Percentiles rank a stretch among this genome's conserved stretches.
These are phyloP conservation scores for Lutraria lutraria DNA, from an alignment of 2,888 invertebrate genomes.

Conservation along the genomic window DNA sequence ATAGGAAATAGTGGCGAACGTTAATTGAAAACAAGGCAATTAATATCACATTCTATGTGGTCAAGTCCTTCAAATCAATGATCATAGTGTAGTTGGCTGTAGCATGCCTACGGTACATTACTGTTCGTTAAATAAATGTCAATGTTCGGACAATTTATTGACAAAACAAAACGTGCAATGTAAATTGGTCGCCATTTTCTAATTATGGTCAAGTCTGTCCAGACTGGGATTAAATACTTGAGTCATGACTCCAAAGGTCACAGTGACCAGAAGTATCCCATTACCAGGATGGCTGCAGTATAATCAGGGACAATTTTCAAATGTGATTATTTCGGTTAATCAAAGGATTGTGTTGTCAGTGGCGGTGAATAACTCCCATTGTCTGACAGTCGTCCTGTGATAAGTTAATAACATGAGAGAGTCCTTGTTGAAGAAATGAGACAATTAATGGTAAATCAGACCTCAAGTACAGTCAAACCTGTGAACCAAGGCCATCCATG, in stretches of 20 bases:
- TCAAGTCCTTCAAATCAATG: no score
- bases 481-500: no score
- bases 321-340: slow-evolving; percentile 33
- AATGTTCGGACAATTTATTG: background rate
- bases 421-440: background rate
- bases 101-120: no score
- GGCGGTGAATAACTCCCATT: slow-evolving; percentile 17
- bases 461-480: no score
- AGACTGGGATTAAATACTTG: background rate
- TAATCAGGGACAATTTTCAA: slow-evolving; percentile 26
- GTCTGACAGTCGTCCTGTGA: slow-evolving; percentile 20
- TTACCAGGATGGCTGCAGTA: slow-evolving; percentile 9
- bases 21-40: no score
- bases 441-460: no score
- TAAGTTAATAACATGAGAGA: slow-evolving; percentile 12
- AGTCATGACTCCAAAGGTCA: slow-evolving; percentile 11
- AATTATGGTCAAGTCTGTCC: background rate
- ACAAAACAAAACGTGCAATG: background rate
- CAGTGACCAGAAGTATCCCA: slow-evolving; percentile 24
- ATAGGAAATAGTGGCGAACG: no score
- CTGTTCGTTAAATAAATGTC: background rate
- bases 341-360: background rate
- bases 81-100: background rate
- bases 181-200: slow-evolving; percentile 12
- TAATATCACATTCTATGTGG: no score